Evolutionary conservation across 1,140 invertebrate genomes (phyloP), one percentile per base, ranked within the genome.

Genomic region (Drosophila suzukii): DNA sequence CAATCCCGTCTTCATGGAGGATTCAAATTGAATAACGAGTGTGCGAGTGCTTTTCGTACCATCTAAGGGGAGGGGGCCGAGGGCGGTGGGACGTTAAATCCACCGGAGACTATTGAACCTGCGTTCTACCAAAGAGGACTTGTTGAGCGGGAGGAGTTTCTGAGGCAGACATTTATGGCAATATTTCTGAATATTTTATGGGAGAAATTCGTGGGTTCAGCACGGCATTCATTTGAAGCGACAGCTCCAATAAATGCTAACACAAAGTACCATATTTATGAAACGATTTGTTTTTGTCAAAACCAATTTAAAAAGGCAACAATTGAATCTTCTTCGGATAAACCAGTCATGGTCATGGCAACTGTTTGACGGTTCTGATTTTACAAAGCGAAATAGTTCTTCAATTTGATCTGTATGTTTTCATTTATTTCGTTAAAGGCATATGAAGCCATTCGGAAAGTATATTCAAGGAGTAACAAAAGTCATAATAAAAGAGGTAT

Each of bases 11-110:
- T 30, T 49, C 38, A 24, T 30, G 24, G 41, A 46, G 36, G 39
- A 75, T 66, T 75, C 60, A 66, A 75, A 59, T 68, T 76, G 62
- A 76, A 76, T 76, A 67, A 76, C 74, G 41, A 47, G 74, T 58
- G 55, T 38, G 70, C 38, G 50, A 75, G 58, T 74, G 68, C 57
- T 51, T 43, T 50, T 36, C 30, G 11, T 27, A 36, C 38, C 24
- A 50, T 61, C 24, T 4, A 20, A 15, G 32, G 10, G 24, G 24
- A 11, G 24, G 32, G 6, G 20, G 24, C 20, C 7, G 24, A 13
- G 39, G 39, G 38, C 17, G 27, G 34, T 5, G 17, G 36, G 27
- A 57, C 30, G 27, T 36, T 0, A 17, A 20, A 43, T 46, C 41
- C n/a, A 20, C 20, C 30, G 27, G 68, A 50, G 44, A 71, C 65